Base-by-base conservation (phyloP, 2,113 vertebrate genomes). In the Labrus mixtus region DNA sequence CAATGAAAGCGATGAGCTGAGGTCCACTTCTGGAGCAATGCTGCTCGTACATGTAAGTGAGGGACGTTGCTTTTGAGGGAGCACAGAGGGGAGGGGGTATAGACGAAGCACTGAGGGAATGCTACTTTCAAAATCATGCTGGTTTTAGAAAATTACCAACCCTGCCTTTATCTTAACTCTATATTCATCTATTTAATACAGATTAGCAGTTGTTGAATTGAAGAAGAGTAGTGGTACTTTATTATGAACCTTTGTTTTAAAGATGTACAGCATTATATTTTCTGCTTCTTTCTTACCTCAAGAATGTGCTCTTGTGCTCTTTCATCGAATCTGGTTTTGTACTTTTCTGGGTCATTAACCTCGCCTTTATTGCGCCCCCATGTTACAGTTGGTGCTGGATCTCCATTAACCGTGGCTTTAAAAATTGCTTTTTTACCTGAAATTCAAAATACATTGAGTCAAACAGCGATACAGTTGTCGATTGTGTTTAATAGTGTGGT, bases 391-490 rank as follows among this genome's bases (percentile, higher is more conserved):
- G 97, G 96, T 23, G 25, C 22, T 4, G 97, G 97, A 1, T 95
- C 89, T 59, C 97, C 97, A 29, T 69, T 93, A 33, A 96, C 95
- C 79, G 94, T 82, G 10, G 93, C 95, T 90, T 93, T 96, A 68
- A 99, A 97, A 81, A 93, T 20, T 10, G 93, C 94, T 67, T 86
- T 94, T 94, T 95, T 97, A 71, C 97, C 97, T 99, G 84, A 29
- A 23, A 69, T 37, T 78, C 45, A 68, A 48, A 15, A 64, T 6
- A 71, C 3, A 45, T 0, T 50, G 6, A 56, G 10, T 29, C n/a
- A 25, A 2, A 13, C 1, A 58, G 43, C 39, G 19, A 62, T 17
- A 12, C 7, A 17, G 8, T 33, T 33, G 1, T 20, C 33, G 4
- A 3, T 19, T 0, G 13, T 70, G 10, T 19, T 23, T 53, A 2